Percentiles rank a stretch among this genome's conserved stretches.
Conservation (phyloP, 2,113 vertebrate species). For the Pionites leucogaster region DNA sequence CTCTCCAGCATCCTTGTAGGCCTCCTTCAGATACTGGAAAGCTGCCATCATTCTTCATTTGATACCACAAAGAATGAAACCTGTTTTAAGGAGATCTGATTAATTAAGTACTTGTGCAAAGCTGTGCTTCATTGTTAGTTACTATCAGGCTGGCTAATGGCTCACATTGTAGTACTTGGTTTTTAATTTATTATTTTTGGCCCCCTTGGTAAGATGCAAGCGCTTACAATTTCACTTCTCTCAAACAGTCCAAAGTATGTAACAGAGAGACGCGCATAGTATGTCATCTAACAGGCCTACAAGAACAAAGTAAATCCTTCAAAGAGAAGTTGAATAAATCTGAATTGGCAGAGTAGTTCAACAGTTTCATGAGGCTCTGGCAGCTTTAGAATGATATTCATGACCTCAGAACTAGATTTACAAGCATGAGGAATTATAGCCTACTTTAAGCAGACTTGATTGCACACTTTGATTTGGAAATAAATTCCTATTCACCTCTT, state of each 20-base stretch:
- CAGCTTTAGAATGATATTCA: neutral
- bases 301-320: constrained; percentile 4
- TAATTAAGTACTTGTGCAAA: neutral
- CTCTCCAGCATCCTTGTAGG: neutral
- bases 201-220: neutral
- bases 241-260: neutral
- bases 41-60: neutral
- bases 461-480: neutral
- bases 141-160: neutral
- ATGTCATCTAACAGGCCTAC: neutral
- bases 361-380: neutral
- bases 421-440: constrained; percentile 3
- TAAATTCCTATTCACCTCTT: neutral
- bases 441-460: constrained; percentile 12
- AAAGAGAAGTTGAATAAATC: constrained; percentile 24
- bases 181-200: neutral
- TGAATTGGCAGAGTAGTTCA: neutral
- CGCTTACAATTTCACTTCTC: neutral
- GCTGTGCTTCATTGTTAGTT: neutral
- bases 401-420: constrained; percentile 29
- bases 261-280: neutral
- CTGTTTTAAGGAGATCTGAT: neutral
- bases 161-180: neutral
- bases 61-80: neutral
- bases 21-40: neutral